Evolutionary conservation across 2,888 invertebrate species (phyloP), one percentile per base, ranked within the genome.

Genomic region (Drosophila testacea): DNA sequence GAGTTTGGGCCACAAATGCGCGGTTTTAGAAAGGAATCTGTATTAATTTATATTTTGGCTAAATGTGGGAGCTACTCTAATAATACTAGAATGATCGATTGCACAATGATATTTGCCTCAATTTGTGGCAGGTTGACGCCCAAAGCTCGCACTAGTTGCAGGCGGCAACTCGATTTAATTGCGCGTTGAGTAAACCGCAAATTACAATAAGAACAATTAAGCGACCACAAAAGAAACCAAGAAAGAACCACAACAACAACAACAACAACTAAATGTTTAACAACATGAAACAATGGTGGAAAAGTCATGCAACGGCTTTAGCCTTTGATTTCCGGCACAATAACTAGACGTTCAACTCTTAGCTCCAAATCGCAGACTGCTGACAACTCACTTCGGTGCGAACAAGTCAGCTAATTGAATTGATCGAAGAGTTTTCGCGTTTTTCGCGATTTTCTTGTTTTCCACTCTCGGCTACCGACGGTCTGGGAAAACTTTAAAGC

Each of bases 1-100:
- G 84, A 59, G 62, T 38, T 56, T 60, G 7, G 11, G 11, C 22
- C 51, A 47, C 27, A 39, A 61, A 48, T 62, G 46, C 16, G 52
- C 28, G 4, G 13, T 34, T 67, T 89, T 84, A 89, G 89, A 89
- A 85, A 85, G 84, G 84, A 86, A 78, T 63, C 63, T 22, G 30
- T 27, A 4, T 41, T n/a, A n/a, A 38, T 38, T 38, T 38, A n/a
- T 4, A 13, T 13, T 16, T 27, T 7, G 16, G 7, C 30, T 27
- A 7, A 54, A 55, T 63, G 76, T 75, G 74, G 62, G 62, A 63
- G 77, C 57, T 51, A 34, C 13, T 28, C 22, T 41, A 51, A 36
- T 38, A 27, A 6, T 30, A 27, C 11, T 30, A 3, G 10, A 4
- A 34, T n/a, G 50, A 46, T 27, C 11, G 28, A 54, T 74, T 75